These are phyloP conservation scores for Rhodeus uyekii DNA, from an alignment of 2,797 vertebrate species.

Conservation along the genomic window DNA sequence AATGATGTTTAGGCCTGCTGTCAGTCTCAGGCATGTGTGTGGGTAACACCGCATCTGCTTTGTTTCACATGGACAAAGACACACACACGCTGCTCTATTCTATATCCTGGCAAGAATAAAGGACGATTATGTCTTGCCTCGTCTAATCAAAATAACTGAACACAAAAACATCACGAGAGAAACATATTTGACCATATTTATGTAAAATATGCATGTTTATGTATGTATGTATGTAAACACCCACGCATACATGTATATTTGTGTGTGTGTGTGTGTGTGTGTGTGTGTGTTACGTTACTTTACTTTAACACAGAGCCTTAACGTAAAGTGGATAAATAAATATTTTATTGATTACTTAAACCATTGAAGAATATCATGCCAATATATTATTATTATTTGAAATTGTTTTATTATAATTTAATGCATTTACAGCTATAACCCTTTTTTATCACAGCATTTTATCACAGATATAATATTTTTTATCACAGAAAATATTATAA, in stretches of 20 bases:
- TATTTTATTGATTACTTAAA: background rate
- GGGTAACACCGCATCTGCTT: slow-evolving; percentile 63
- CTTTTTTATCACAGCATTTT: background rate
- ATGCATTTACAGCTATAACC: background rate
- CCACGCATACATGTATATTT: no score
- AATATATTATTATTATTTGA: background rate
- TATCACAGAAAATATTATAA: no score
- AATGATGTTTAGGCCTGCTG: slow-evolving; percentile 91
- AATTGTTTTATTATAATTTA: background rate
- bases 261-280: no score
- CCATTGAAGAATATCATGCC: no score
- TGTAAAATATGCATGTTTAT: no score
- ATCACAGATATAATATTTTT: no score
- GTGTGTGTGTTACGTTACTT: no score
- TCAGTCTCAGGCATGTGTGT: slow-evolving; percentile 83
- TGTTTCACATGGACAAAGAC: slow-evolving; percentile 42
- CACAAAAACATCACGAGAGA: background rate
- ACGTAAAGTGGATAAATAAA: background rate
- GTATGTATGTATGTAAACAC: no score
- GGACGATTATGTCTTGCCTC: background rate
- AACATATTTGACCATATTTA: background rate
- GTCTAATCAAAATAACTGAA: background rate
- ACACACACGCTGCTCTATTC: slow-evolving; percentile 66
- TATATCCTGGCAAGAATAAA: slow-evolving; percentile 7
- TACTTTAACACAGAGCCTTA: no score